These are phyloP conservation scores for Meriones psammophilus DNA, from an alignment of 2,797 vertebrate genomes.

Conservation along the genomic window DNA sequence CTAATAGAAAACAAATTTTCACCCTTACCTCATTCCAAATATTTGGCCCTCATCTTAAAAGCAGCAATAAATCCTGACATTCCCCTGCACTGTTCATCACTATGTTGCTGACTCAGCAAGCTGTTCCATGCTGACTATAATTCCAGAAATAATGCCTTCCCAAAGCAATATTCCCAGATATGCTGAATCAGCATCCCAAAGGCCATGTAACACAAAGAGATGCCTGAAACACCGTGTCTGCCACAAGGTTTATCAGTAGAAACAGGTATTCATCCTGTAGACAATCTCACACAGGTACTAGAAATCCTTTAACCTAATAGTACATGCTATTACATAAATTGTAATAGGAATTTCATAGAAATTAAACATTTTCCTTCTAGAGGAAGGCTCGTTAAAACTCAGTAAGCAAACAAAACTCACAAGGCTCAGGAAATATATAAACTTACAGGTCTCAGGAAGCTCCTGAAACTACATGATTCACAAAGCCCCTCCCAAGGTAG, in stretches of 20 bases:
- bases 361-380: background rate
- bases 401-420: background rate
- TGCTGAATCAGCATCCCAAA: conserved; percentile 71
- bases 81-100: conserved; percentile 66
- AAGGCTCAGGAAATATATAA: too few species aligned
- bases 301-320: background rate
- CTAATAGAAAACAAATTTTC: conserved; percentile 66
- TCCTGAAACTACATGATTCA: background rate
- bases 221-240: background rate
- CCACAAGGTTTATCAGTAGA: background rate
- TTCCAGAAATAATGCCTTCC: conserved; percentile 79
- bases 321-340: background rate
- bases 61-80: conserved; percentile 78
- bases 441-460: too few species aligned
- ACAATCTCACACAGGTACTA: background rate
- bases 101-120: conserved; percentile 77
- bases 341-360: background rate
- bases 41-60: conserved; percentile 79
- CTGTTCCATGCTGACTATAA: conserved; percentile 45
- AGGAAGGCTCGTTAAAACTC: background rate
- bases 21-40: conserved; percentile 67
- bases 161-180: conserved; percentile 53
- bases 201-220: conserved; percentile 47
- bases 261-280: background rate
- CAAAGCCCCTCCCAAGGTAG: background rate